Percentiles rank a stretch among this genome's conserved stretches.
These are phyloP conservation scores for Morbakka virulenta DNA, from an alignment of 30 jellyfish, hydroid and myxozoan species.

Conservation along the genomic window DNA sequence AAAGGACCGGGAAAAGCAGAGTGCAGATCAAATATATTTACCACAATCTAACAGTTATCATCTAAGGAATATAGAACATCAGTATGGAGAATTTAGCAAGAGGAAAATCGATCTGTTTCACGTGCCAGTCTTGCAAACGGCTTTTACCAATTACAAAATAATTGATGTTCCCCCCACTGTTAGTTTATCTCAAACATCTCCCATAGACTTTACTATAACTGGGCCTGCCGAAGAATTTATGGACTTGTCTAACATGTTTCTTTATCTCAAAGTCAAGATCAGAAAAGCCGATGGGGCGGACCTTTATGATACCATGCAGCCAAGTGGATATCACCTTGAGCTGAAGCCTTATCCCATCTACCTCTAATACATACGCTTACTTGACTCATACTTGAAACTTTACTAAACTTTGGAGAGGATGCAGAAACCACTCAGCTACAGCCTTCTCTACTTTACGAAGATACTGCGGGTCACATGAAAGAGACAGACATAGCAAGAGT, in stretches of 20 bases:
- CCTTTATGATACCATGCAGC: background rate
- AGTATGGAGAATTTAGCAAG: constrained; percentile 8
- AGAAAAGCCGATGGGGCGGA: background rate
- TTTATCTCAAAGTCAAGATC: too few species aligned
- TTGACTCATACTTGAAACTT: constrained; percentile 20
- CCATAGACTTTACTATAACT: constrained; percentile 12
- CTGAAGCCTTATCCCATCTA: background rate
- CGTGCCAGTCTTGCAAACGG: constrained; percentile 19
- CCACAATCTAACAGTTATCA: too few species aligned
- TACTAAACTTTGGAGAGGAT: constrained; percentile 20
- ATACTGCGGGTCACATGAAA: constrained; percentile 18
- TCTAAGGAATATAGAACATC: background rate
- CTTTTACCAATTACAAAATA: background rate
- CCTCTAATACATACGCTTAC: constrained; percentile 17
- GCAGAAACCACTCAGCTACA: constrained; percentile 20
- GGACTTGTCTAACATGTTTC: background rate
- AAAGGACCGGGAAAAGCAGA: too few species aligned
- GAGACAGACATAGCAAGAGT: background rate
- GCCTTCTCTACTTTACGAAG: background rate
- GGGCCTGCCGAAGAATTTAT: background rate
- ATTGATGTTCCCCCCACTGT: constrained; percentile 15
- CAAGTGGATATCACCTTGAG: constrained; percentile 29
- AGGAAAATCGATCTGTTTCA: constrained; percentile 24
- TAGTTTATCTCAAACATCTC: constrained; percentile 2
- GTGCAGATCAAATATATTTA: too few species aligned